Conservation (phyloP, 2,888 invertebrate genomes). For the Monochamus alternatus region DNA sequence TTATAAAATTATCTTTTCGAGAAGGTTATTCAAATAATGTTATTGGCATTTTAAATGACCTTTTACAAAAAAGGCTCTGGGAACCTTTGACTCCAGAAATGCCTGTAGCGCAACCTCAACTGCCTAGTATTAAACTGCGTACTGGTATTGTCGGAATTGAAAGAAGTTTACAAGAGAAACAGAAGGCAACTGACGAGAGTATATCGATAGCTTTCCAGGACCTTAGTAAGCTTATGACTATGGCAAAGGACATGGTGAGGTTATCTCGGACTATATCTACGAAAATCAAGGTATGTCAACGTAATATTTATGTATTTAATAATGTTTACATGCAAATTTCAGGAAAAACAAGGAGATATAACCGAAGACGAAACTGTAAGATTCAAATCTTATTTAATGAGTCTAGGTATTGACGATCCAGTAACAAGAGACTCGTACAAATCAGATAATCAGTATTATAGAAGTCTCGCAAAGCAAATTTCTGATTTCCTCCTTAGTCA, state of each 20-base stretch:
- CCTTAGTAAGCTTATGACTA: conserved; percentile 92
- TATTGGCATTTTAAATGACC: conserved; percentile 76
- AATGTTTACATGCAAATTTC: conserved; percentile 40
- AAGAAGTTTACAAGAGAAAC: conserved; percentile 90
- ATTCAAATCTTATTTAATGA: conserved; percentile 96
- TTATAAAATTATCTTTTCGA: conserved; percentile 89
- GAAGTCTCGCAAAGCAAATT: conserved; percentile 89
- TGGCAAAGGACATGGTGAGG: conserved; percentile 97
- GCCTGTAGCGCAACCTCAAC: conserved; percentile 58
- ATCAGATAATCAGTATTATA: conserved; percentile 88
- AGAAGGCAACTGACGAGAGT: conserved; percentile 91
- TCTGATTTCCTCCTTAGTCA: conserved; percentile 86
- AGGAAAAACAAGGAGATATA: conserved; percentile 93
- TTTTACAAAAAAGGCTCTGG: conserved; percentile 79
- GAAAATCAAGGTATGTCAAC: conserved; percentile 80
- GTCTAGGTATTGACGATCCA: conserved; percentile 97
- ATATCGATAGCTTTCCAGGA: conserved; percentile 97
- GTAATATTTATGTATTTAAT: neutral
- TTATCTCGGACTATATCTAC: conserved; percentile 93
- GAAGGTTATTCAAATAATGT: conserved; percentile 84
- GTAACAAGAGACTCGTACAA: conserved; percentile 94
- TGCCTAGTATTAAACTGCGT: conserved; percentile 78
- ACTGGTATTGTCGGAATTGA: conserved; percentile 98
- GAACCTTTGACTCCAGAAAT: conserved; percentile 67
- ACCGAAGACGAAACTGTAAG: conserved; percentile 97